Evolutionary conservation across 1,140 invertebrate genomes (phyloP), one percentile per base, ranked within the genome.

Genomic region (Lucilia sericata): DNA sequence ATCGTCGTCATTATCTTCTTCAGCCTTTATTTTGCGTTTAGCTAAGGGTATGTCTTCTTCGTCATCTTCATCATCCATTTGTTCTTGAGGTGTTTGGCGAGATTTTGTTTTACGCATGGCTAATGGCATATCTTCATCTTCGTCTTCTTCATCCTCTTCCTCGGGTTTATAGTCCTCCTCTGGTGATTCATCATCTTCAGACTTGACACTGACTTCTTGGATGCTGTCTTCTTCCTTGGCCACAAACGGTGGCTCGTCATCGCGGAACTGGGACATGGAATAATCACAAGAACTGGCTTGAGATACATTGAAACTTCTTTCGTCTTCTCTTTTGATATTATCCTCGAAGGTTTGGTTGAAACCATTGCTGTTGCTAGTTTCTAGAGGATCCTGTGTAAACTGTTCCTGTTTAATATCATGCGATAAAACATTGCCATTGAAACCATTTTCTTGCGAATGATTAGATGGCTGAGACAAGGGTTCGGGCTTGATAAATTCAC

Each of bases 21-120:
- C 76, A 30, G 17, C 81, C 60, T 19, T 85, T 65, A 65, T 87
- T 87, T 91, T 91, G 2, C 90, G 87, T 82, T 89, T 88, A 92
- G 96, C 95, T 92, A 96, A 91, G 84, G 96, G 96, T 75, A 94
- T 90, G 92, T 97, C 96, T 91, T 97, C 96, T 86, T 96, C 95
- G 88, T 93, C 94, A 30, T 94, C 92, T 36, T 89, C 86, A 0
- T 87, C 87, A 8, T 87, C 86, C 70, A 85, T 88, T 47, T 60
- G n/a, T 30, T 51, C 25, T 47, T 91, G 91, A 19, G 92, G 91
- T 12, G 92, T 91, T 74, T 93, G n/a, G 8, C 60, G 60, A 7
- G 65, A 70, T 49, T 80, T 80, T 14, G 91, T 85, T 92, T 90
- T 87, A 92, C 92, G 75, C 92, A 91, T 51, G 88, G 88, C 89